Base-by-base conservation (phyloP, 1,140 invertebrate species). In the Drosophila melanogaster region DNA sequence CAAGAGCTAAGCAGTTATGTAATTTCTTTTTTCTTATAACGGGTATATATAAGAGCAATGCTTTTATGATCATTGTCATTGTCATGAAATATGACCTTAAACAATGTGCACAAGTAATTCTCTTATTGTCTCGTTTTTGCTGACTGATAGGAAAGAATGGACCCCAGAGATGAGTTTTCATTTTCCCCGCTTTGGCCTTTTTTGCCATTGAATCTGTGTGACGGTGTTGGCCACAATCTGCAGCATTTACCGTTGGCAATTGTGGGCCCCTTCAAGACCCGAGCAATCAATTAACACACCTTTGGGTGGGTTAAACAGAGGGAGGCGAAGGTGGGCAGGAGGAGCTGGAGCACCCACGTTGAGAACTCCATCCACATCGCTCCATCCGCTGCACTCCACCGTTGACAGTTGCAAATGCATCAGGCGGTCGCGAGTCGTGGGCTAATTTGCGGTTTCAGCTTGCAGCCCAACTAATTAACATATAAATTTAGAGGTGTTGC, bases 211-310 rank as follows among this genome's bases (percentile, higher is more conserved):
- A n/a, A 49, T 38, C 46, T 37, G 44, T 49, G 44, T 47, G 54
- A 54, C 49, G 51, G 54, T 74, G 62, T 66, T 76, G 79, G 72
- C 38, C 33, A 2, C 7, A 33, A 26, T 30, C 30, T 51, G 49
- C 33, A 24, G 19, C 33, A 22, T 33, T 47, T 55, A 77, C 78
- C 83, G 83, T 87, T 85, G 66, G 57, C 50, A 64, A 56, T 40
- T 65, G 46, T 47, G 26, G 58, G 43, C 33, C 66, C 66, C 64
- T 47, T 50, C 12, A 22, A 55, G 65, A 33, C n/a, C 10, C 26
- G 30, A 41, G 64, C 81, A 81, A 87, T 81, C 80, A 85, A 85
- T 85, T 81, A 87, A 77, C 73, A 66, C 59, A 85, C 49, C 70
- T 64, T 66, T 10, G 40, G 70, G 51, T 50, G 35, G 56, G 35